phyloP scores from a whole-genome alignment of 2,113 vertebrate species.

The Emydocephalus ijimae region DNA sequence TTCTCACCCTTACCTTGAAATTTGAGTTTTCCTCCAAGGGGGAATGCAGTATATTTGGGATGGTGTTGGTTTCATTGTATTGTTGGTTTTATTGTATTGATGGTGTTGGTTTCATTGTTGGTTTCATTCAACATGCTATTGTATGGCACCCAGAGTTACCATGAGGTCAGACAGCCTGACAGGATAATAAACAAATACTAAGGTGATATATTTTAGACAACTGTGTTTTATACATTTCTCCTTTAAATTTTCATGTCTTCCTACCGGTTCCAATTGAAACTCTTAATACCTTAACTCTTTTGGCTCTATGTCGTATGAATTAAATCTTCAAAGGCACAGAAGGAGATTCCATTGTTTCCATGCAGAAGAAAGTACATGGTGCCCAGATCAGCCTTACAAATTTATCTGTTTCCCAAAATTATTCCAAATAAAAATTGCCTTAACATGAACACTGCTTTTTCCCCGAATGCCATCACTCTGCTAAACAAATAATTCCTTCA shows the following conservation, averaged over 20 bases:
- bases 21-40: not conserved
- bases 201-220: not conserved
- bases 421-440: not conserved
- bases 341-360: not conserved
- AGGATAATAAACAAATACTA: not conserved
- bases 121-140: not conserved
- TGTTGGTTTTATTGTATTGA: too few relatives aligned
- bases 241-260: not conserved
- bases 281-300: not conserved
- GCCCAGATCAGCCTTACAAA: not conserved
- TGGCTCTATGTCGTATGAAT: not conserved
- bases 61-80: not conserved
- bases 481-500: too few relatives aligned
- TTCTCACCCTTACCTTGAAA: not conserved
- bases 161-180: not conserved
- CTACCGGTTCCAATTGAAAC: not conserved
- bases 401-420: not conserved
- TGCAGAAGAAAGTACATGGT: not conserved
- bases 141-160: not conserved
- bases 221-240: not conserved
- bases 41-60: not conserved
- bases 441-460: not conserved
- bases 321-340: not conserved
- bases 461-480: too few relatives aligned
- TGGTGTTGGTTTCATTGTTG: too few relatives aligned